Conservation (phyloP, 2,113 vertebrate genomes). For the Arvicanthis niloticus region DNA sequence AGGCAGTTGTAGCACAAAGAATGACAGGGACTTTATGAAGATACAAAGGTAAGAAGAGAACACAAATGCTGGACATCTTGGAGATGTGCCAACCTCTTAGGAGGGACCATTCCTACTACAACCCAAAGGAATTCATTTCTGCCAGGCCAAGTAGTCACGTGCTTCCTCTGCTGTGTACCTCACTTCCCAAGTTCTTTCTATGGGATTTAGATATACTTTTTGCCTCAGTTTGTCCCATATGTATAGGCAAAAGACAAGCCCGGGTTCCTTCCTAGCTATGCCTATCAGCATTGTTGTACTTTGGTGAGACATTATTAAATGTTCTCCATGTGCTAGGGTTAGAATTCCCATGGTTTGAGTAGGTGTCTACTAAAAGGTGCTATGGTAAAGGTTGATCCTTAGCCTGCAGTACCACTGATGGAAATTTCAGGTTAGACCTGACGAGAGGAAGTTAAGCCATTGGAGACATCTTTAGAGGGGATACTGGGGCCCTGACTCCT, state of each 20-base stretch:
- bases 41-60: fast-evolving
- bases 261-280: background rate
- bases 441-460: background rate
- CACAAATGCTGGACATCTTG: too few species aligned
- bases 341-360: background rate
- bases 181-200: background rate
- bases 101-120: background rate
- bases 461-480: background rate
- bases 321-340: background rate
- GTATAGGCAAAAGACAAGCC: background rate
- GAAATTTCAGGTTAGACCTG: background rate
- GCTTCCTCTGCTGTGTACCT: background rate
- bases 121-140: background rate
- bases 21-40: background rate
- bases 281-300: background rate
- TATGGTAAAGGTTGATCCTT: background rate
- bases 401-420: background rate
- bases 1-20: fast-evolving
- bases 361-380: background rate
- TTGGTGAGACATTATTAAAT: background rate
- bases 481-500: background rate
- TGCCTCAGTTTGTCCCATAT: background rate
- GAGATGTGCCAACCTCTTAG: background rate
- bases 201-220: background rate
- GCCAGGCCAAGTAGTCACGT: background rate